Percentiles rank a stretch among this genome's conserved stretches.
These are phyloP conservation scores for Antheraea pernyi DNA, from an alignment of 1,140 invertebrate genomes.

Conservation along the genomic window DNA sequence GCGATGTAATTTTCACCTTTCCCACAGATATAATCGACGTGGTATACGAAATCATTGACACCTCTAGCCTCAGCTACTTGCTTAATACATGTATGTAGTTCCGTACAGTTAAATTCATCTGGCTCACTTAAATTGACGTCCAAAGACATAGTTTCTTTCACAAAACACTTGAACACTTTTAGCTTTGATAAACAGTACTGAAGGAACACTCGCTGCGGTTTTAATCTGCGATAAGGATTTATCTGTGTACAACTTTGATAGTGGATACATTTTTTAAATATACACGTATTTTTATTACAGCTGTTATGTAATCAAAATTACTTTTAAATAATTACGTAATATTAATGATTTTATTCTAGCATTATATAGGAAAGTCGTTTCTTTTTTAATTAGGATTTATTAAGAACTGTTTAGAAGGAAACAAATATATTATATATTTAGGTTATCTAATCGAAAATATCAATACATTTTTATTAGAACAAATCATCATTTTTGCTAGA, in stretches of 20 bases:
- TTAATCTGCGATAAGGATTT: conserved; percentile 21
- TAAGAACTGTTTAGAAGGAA: too few species aligned
- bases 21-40: conserved; percentile 58
- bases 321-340: background rate
- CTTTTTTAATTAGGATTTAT: too few species aligned
- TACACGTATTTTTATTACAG: background rate
- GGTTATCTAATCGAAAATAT: too few species aligned
- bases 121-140: conserved; percentile 71
- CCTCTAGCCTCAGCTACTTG: conserved; percentile 41
- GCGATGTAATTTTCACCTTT: conserved; percentile 62
- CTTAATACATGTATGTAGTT: conserved; percentile 60
- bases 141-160: conserved; percentile 50
- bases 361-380: too few species aligned
- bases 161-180: background rate
- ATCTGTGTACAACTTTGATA: conserved; percentile 8
- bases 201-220: conserved; percentile 3
- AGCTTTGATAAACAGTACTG: background rate
- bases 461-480: too few species aligned
- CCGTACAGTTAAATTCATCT: conserved; percentile 62
- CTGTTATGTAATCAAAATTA: background rate
- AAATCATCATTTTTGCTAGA: too few species aligned
- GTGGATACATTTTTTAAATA: conserved; percentile 9
- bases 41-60: conserved; percentile 56
- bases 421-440: too few species aligned
- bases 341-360: too few species aligned